Evolutionary conservation across 1,140 invertebrate species (phyloP), one percentile per base, ranked within the genome.

Genomic region (Drosophila sulfurigaster): DNA sequence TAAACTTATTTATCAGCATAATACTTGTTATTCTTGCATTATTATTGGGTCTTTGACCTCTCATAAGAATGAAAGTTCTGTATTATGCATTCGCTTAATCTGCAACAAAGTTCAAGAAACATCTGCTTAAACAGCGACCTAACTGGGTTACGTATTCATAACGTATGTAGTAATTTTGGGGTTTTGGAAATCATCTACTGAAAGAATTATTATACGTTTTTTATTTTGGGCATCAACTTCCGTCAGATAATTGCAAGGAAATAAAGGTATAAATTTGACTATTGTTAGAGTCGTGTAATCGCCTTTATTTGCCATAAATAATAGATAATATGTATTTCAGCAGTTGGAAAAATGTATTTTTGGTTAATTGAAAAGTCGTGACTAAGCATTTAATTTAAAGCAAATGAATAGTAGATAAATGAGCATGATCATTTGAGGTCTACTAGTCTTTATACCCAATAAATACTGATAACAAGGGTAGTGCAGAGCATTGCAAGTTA

Each of bases 1-100:
- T 59, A 25, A 65, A 69, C 15, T 74, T 63, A n/a, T n/a, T 68
- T 57, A 71, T 65, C 65, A 68, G 71, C 65, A 56, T 13, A 28
- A 38, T 16, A n/a, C 16, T 60, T 28, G n/a, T 59, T 56, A 15
- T 25, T 28, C 51, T n/a, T 35, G 32, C 48, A 32, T 16, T 30
- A 16, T 11, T 3, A 15, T 8, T 8, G 38, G 70, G 38, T 28
- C 56, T 46, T 30, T 46, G 51, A 56, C 63, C 63, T 15, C 49
- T 13, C 51, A 65, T 45, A 59, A n/a, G 13, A 54, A 32, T 54
- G 11, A 35, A 35, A 54, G 25, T 35, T 25, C 20, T 25, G 16
- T 38, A 54, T 60, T 45, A 30, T 48, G 43, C 46, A 32, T 62
- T 62, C 46, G 59, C 59, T 62, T 46, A 32, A 49, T 32, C 59